Base-by-base conservation (phyloP, 1,140 invertebrate genomes). In the Solen grandis region DNA sequence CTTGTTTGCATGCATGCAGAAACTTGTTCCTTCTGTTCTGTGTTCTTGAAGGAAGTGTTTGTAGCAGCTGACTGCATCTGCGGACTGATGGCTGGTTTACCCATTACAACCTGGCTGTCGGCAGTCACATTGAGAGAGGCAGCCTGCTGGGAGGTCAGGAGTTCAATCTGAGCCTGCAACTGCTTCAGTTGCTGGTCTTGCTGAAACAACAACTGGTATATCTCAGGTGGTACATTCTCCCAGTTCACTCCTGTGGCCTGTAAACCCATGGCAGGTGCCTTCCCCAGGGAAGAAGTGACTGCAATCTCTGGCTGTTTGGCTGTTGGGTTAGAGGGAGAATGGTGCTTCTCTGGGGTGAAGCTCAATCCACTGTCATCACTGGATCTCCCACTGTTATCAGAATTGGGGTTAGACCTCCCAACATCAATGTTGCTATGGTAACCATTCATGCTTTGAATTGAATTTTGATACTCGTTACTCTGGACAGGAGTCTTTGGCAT, bases 311-410 rank as follows among this genome's bases (percentile, higher is more conserved):
- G 22, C 16, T 19, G 38, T 16, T 33, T 35, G 16, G 46, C 27
- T 33, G 41, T 68, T 41, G 16, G 57, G 3, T 78, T 81, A n/a
- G 65, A 59, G 5, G 81, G 81, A 38, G 87, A 78, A 29, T 82
- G 81, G 22, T 77, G 65, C 68, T 83, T 84, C 41, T 90, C 88
- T 41, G 89, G 88, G 5, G 88, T 90, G 4, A 88, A 82, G 77
- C 88, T 89, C 4, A 90, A 70, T 1, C 89, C 89, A 84, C 89
- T 90, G 70, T 90, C 89, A 76, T 88, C 86, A 84, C 86, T 88
- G 2, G 87, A 88, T 46, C 83, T 84, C 14, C 74, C 75, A 82
- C 85, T 90, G 65, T 80, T 82, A 36, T 87, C 84, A 33, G 75
- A 80, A 38, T 31, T 63, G 10, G 52, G 55, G 41, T 65, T 72